Percentiles rank a stretch among this genome's conserved stretches.
Conservation (phyloP, 2,888 invertebrate genomes). For the Pediacus dermestoides region DNA sequence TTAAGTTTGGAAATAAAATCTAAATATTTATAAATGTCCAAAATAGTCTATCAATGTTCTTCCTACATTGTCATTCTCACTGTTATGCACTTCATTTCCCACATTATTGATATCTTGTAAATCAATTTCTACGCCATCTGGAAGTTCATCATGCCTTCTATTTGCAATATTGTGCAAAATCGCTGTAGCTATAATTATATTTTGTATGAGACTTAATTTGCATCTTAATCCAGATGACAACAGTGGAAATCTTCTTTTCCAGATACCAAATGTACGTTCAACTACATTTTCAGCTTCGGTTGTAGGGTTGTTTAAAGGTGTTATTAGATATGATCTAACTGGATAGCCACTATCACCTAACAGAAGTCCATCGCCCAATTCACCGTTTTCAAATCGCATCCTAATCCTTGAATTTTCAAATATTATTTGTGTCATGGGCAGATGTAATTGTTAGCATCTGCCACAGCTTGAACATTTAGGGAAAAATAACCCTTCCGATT, state of each 20-base stretch:
- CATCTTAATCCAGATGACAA: neutral
- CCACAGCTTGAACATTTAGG: conserved; percentile 10
- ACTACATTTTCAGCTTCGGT: conserved; percentile 22
- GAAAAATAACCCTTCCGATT: conserved; percentile 10
- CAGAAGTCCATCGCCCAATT: conserved; percentile 14
- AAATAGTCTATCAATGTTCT: conserved; percentile 2
- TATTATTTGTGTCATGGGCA: conserved; percentile 10
- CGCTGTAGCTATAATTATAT: conserved; percentile 4
- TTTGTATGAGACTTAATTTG: neutral
- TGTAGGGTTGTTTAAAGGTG: conserved; percentile 20
- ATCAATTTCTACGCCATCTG: conserved; percentile 2
- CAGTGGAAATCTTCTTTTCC: conserved; percentile 3
- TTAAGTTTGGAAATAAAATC: no score
- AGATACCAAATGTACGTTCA: conserved; percentile 31
- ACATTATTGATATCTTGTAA: conserved; percentile 2
- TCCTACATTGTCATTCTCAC: neutral
- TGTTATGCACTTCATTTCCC: neutral
- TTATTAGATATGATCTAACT: conserved; percentile 23
- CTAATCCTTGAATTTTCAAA: conserved; percentile 9
- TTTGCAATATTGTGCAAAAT: conserved; percentile 2
- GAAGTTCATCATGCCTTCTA: conserved; percentile 1
- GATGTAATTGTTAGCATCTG: conserved; percentile 9
- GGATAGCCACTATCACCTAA: conserved; percentile 32
- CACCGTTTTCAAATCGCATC: conserved; percentile 10
- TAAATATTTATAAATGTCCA: neutral